Base-by-base conservation (phyloP, 1,140 invertebrate genomes). In the Delia radicum region DNA sequence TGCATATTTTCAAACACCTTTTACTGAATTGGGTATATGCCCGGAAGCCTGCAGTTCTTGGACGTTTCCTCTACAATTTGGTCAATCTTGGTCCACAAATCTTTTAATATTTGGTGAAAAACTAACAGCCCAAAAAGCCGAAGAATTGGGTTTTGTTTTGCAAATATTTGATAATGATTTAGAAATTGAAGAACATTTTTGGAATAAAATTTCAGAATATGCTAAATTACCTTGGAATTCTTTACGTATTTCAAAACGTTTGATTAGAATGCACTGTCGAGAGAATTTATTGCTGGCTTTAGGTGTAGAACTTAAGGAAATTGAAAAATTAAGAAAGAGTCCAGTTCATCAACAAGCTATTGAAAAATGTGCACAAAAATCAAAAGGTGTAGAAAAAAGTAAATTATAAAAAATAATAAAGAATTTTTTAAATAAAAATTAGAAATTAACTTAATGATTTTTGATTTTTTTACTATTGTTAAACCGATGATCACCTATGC, bases 1-100 rank as follows among this genome's bases (percentile, higher is more conserved):
- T 76, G 94, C 96, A 15, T 94, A 91, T 78, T 97, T 98, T 85
- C 89, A 91, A 74, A 94, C 95, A 74, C 96, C 96, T 67, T 98
- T 98, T 85, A 89, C 92, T 31, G 87, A 89, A 77, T 85, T 97
- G 29, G 95, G 94, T 24, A 87, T 97, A 73, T 90, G 92, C 74
- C 91, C 94, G 13, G 96, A 98, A 89, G 95, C 92, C 15, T 92
- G 94, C 82, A 95, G 96, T 7, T 92, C 93, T 12, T 93, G 92
- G 79, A 92, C 91, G 33, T 97, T 97, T 84, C 94, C 96, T 0
- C 89, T 87, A 80, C 86, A 97, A 31, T 90, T 98, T 87, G 96
- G 96, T 31, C 86, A 86, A 61, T 87, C 87, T 75, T 80, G 94
- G 91, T 94, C 96, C 24, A 89, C 88, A 75, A 94, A 97, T 86